phyloP scores from a whole-genome alignment of 2,797 vertebrate genomes.

The Danio aesculapii region DNA sequence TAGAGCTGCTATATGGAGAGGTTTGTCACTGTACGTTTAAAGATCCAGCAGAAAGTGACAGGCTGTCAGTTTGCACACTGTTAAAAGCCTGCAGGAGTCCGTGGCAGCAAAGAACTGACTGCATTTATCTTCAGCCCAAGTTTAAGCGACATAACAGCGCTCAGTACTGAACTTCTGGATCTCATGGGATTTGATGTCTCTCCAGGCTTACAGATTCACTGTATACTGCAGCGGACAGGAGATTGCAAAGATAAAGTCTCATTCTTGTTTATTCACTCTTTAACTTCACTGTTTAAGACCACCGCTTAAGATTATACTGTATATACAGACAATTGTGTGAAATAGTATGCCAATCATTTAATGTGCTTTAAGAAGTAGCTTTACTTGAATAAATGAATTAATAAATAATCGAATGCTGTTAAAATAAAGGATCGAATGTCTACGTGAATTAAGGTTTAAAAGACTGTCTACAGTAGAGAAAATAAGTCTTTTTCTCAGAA shows the following conservation, averaged over 20 bases:
- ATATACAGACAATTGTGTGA: too few species aligned
- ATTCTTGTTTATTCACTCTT: background rate
- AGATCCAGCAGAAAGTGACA: slow-evolving; percentile 36
- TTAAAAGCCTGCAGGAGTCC: slow-evolving; percentile 41
- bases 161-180: slow-evolving; percentile 36
- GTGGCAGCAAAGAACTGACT: slow-evolving; percentile 21
- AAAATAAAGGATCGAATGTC: too few species aligned
- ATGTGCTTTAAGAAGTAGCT: too few species aligned
- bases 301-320: background rate
- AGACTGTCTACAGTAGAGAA: too few species aligned
- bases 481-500: too few species aligned
- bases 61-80: slow-evolving; percentile 29
- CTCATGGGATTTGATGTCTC: slow-evolving; percentile 27
- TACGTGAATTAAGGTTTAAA: too few species aligned
- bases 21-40: slow-evolving; percentile 11
- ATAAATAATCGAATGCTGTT: too few species aligned
- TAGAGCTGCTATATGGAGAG: background rate
- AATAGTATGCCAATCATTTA: too few species aligned
- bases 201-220: slow-evolving; percentile 33
- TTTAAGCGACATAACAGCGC: slow-evolving; percentile 50
- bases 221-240: background rate
- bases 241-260: slow-evolving; percentile 10
- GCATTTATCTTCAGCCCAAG: slow-evolving; percentile 35
- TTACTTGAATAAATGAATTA: too few species aligned
- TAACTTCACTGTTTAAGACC: background rate